Base-by-base conservation (phyloP, 2,797 vertebrate species). In the Coregonus sp. region DNA sequence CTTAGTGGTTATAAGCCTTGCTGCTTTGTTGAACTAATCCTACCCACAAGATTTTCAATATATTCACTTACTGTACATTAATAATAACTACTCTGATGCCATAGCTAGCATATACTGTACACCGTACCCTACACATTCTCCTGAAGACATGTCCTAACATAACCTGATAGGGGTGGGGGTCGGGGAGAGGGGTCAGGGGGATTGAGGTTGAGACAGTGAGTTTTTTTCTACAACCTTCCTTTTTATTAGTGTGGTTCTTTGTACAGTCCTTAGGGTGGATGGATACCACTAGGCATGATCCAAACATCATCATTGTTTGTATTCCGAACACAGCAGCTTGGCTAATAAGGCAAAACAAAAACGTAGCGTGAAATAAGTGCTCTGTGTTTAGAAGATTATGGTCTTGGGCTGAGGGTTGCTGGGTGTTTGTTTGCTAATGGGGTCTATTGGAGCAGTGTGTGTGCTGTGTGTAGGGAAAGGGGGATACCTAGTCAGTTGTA, bases 331-430 rank as follows among this genome's bases (percentile, higher is more conserved):
- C 20, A 33, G 12, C 29, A 66, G 5, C 15, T 20, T 63, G 61
- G 61, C n/a, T 63, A 20, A 63, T 63, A 20, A 16, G 47, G 68
- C 37, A 50, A 70, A 47, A 70, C 35, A 47, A 70, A 69, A 40
- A 3, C 67, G 18, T 18, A 40, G 67, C 33, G n/a, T 14, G n/a
- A 6, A 33, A 54, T 29, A 54, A 51, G n/a, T 25, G 70, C 70
- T 50, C 25, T 25, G 1, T 18, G 47, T 25, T 72, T 51, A 72
- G 70, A 54, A 51, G 70, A 72, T 72, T 56, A 54, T 7, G 12
- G 20, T 54, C 29, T 54, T 31, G 52, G 70, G 18, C 40, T 12
- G 25, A 25, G 25, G 25, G 25, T 25, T 25, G 25, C 25, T 25
- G 25, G 25, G 25, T 25, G 25, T 25, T 25, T 25, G 61, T 65